Percentiles rank a stretch among this genome's conserved stretches.
These are phyloP conservation scores for Brachionichthys hirsutus DNA, from an alignment of 2,113 vertebrate genomes.

Conservation along the genomic window DNA sequence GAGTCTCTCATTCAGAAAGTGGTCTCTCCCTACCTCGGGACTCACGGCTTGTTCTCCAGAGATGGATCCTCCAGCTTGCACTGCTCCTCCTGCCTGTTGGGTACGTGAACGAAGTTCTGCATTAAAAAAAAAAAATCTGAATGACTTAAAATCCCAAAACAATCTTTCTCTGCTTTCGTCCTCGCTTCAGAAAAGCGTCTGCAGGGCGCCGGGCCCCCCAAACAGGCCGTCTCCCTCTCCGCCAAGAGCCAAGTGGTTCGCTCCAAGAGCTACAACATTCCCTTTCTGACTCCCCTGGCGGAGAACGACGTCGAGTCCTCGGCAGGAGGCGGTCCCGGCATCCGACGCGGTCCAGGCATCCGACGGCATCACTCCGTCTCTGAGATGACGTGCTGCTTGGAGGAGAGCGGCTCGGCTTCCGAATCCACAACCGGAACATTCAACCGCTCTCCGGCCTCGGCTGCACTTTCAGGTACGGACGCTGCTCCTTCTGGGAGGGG, in stretches of 20 bases:
- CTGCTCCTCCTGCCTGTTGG: conserved; percentile 88
- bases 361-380: conserved; percentile 91
- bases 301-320: conserved; percentile 82
- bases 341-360: conserved; percentile 74
- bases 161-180: background rate
- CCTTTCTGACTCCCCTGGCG: conserved; percentile 87
- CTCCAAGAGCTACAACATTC: conserved; percentile 95
- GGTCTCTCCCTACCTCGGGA: conserved; percentile 93
- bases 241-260: conserved; percentile 89
- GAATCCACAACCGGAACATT: conserved; percentile 29
- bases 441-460: conserved; percentile 52
- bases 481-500: background rate
- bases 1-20: conserved; percentile 93
- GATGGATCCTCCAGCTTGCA: conserved; percentile 81
- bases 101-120: conserved; percentile 67
- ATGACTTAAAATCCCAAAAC: background rate
- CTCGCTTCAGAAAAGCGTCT: conserved; percentile 82
- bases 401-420: conserved; percentile 73
- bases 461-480: conserved; percentile 37
- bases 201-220: conserved; percentile 75
- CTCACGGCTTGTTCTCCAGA: conserved; percentile 85
- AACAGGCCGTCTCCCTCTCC: conserved; percentile 66
- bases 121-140: background rate
- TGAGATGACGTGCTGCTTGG: conserved; percentile 88
- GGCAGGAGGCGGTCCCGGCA: conserved; percentile 31